phyloP scores from a whole-genome alignment of 2,113 vertebrate genomes.

The Andinoacara biseriatus region DNA sequence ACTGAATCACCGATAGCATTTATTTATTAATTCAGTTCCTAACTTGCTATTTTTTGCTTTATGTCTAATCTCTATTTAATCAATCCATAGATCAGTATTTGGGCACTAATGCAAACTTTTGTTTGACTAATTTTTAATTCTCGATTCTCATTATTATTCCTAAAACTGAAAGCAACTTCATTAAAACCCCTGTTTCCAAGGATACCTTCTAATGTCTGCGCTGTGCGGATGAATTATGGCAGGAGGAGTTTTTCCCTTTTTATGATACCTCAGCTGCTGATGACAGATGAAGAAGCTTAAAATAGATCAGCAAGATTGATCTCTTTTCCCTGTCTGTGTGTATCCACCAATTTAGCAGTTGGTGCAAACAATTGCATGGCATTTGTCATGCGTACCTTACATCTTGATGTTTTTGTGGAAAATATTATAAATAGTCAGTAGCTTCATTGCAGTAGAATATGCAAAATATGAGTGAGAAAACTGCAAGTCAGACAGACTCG shows the following conservation, averaged over 20 bases:
- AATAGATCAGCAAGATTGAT: slow-evolving; percentile 31
- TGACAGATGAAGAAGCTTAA: slow-evolving; percentile 36
- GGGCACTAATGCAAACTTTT: background rate
- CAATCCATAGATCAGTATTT: background rate
- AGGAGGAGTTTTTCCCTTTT: background rate
- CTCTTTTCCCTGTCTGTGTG: background rate
- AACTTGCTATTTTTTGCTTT: background rate
- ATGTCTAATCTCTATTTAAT: slow-evolving; percentile 1
- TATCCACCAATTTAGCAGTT: background rate
- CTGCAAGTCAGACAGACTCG: background rate
- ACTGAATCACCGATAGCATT: background rate
- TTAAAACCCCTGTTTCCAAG: background rate
- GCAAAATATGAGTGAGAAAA: background rate
- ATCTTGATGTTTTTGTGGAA: background rate
- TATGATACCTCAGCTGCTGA: background rate
- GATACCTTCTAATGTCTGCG: background rate
- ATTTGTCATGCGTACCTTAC: background rate
- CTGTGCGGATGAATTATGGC: background rate
- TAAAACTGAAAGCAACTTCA: background rate
- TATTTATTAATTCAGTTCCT: background rate
- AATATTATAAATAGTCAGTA: background rate
- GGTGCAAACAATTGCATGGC: background rate
- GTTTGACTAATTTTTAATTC: slow-evolving; percentile 33
- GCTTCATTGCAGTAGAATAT: background rate
- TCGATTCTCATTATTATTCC: slow-evolving; percentile 16